Evolutionary conservation across 2,797 vertebrate genomes (phyloP).

Genomic region (Onychomys torridus): DNA sequence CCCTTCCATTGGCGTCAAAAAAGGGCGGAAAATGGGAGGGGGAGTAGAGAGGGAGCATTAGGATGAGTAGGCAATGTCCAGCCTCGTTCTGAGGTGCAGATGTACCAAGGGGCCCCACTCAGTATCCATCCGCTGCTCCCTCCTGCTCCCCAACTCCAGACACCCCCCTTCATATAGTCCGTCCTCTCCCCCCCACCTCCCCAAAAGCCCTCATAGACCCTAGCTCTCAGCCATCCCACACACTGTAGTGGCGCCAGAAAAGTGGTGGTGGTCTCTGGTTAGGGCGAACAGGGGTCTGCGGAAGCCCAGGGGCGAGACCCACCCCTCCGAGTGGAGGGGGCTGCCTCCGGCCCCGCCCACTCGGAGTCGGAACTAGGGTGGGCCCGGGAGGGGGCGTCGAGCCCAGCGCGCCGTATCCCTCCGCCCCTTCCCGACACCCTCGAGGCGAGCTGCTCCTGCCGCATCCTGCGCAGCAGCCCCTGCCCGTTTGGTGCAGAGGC

Average conservation of each 20-base stretch:
- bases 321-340: neutral
- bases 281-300: too few species aligned
- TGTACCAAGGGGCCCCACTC: neutral
- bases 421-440: slow-evolving; percentile 57
- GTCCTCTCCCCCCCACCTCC: too few species aligned
- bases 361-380: slow-evolving; percentile 6
- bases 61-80: neutral
- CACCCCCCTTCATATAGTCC: neutral
- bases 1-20: neutral
- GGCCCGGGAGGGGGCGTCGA: slow-evolving; percentile 8
- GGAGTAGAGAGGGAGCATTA: too few species aligned
- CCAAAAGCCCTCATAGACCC: neutral
- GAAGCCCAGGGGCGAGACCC: neutral
- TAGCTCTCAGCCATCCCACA: rapidly evolving
- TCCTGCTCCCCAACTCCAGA: too few species aligned
- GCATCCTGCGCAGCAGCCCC: slow-evolving; percentile 33
- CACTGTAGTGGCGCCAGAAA: too few species aligned
- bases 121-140: slow-evolving; percentile 25
- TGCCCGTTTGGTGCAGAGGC: neutral
- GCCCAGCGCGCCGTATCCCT: neutral
- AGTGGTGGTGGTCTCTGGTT: neutral
- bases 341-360: slow-evolving; percentile 22
- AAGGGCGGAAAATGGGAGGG: too few species aligned
- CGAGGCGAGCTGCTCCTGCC: neutral
- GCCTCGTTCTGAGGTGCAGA: neutral